Evolutionary conservation across 2,888 invertebrate genomes (phyloP), one percentile per base, ranked within the genome.

Genomic region (Parnassius smintheus): DNA sequence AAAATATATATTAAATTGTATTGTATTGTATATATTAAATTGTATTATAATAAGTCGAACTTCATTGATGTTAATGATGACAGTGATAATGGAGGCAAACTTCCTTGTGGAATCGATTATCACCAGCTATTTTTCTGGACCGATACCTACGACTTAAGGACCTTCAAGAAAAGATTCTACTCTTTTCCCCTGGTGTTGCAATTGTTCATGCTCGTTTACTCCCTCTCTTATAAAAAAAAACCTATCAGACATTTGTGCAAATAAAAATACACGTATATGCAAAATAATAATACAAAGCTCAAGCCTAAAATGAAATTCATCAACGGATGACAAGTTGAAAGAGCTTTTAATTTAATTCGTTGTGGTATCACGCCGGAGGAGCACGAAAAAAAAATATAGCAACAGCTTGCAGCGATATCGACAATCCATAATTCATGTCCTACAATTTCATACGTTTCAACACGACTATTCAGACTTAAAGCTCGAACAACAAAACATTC

Each of bases 361-460:
- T 90, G 91, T 85, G 91, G 91, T 88, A 85, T 86, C 84, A 85
- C 84, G 85, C 84, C 83, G 74, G 85, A 84, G 85, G 74, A 86
- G 85, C 81, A 85, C 80, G 82, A 86, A 89, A 91, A 90, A 25
- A 49, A 91, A 88, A 88, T 78, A 88, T 81, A 86, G 88, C 86
- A 89, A 91, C 91, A 91, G 91, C 91, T 91, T 91, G 90, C 81
- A 89, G 90, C 91, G 87, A 87, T 91, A 91, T 91, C 91, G 91
- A 91, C 91, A 91, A 91, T 91, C 90, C 90, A 91, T 91, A 91
- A 91, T 91, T 91, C 91, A 91, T 91, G 91, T 90, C 88, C 83
- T 83, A 91, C 91, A 91, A 90, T 91, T 91, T 91, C 88, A 91
- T 91, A 91, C 85, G 81, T 83, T 82, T 83, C 77, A 71, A 76